Evolutionary conservation across 35 echinoderm and acorn worm species (phyloP), one percentile per base, ranked within the genome.

Genomic region (Diadema setosum): DNA sequence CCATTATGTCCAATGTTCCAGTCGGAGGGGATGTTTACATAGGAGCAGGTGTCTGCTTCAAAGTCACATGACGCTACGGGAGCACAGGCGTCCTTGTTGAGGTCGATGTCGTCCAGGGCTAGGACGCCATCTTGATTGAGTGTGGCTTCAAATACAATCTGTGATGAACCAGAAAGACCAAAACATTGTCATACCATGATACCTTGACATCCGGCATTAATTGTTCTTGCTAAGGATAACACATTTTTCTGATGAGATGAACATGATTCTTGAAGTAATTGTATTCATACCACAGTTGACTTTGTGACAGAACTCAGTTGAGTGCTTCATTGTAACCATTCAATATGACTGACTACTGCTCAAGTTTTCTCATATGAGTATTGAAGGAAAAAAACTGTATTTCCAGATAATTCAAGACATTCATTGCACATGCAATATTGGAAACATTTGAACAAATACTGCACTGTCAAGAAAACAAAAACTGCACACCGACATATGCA

Each of bases 101-200:
- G 37, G 65, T 96, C 81, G 30, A 96, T 84, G 60, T 96, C 94
- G 85, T 96, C 94, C 12, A 96, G 55, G 81, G 94, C 89, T 41
- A 96, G 50, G 74, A 37, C 27, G 21, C 87, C 90, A 65, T 84
- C 82, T 67, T 76, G 61, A 37, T 59, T 76, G 3, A 61, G 49
- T 14, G 49, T 82, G 40, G 50, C 91, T 81, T 87, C 84, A 93
- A 87, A 87, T 1, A 93, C 74, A 35, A 92, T 81, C 90, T 92
- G 37, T 3, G 59, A 3, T 39, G 49, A 67, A 65, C 41, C 36
- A 60, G 23, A 64, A 15, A 14, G 24, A n/a, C n/a, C n/a, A n/a
- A n/a, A n/a, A n/a, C n/a, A n/a, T n/a, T n/a, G n/a, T n/a, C n/a
- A n/a, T n/a, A n/a, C n/a, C n/a, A n/a, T n/a, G n/a, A n/a, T n/a